phyloP scores from a whole-genome alignment of 2,888 invertebrate species.

The Drosophila limbata region DNA sequence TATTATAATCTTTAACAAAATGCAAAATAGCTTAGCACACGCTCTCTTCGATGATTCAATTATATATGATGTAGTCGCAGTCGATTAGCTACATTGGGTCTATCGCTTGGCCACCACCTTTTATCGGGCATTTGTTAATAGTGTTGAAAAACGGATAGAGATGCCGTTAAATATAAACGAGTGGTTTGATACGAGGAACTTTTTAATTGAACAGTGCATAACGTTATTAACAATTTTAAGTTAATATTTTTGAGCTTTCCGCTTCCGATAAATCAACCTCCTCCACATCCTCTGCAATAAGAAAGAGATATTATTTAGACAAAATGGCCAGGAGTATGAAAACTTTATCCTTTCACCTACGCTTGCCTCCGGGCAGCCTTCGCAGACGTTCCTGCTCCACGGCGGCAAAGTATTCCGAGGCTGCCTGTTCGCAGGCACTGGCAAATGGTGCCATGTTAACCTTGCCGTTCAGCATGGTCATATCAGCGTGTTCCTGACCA shows the following conservation, averaged over 20 bases:
- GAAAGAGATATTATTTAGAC: slow-evolving; percentile 17
- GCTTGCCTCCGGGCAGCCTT: slow-evolving; percentile 84
- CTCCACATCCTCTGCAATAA: slow-evolving; percentile 83
- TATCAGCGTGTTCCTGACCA: slow-evolving; percentile 83
- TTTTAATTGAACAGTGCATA: slow-evolving; percentile 8
- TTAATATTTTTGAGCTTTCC: slow-evolving; percentile 70
- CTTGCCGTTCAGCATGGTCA: slow-evolving; percentile 82
- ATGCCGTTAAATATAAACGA: neutral
- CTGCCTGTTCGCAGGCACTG: slow-evolving; percentile 84
- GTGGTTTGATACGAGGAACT: slow-evolving; percentile 2
- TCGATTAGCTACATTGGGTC: neutral
- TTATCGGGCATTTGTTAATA: slow-evolving; percentile 12
- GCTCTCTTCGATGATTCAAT: slow-evolving; percentile 7
- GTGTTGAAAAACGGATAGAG: slow-evolving; percentile 17
- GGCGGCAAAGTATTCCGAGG: slow-evolving; percentile 86
- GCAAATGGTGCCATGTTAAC: slow-evolving; percentile 83
- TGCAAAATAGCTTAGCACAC: neutral
- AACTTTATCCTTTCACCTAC: slow-evolving; percentile 80
- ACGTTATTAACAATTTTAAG: neutral
- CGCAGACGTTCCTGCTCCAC: slow-evolving; percentile 86
- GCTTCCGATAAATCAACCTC: slow-evolving; percentile 82
- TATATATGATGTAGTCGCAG: slow-evolving; percentile 3
- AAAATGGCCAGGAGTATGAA: neutral
- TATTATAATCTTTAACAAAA: slow-evolving; percentile 12
- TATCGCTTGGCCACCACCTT: slow-evolving; percentile 25